phyloP scores from a whole-genome alignment of 2,797 vertebrate species.

The Clarias platycephalus region DNA sequence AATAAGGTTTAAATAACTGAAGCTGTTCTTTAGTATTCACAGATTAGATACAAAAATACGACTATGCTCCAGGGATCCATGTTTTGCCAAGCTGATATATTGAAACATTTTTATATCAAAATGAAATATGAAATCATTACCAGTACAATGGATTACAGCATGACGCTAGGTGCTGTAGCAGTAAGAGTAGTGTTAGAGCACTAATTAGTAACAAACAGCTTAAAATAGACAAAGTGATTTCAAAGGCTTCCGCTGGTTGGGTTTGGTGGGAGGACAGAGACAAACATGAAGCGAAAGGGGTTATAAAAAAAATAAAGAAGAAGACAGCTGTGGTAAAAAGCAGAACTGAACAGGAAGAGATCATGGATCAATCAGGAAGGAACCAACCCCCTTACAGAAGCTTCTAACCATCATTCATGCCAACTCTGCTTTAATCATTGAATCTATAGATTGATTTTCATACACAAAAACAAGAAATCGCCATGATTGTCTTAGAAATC shows the following conservation, averaged over 20 bases:
- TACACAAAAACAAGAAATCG: neutral
- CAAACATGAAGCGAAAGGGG: neutral
- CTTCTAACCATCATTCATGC: constrained; percentile 37
- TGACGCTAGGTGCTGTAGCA: neutral
- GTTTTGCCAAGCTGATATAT: neutral
- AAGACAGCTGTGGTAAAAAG: neutral
- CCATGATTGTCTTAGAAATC: neutral
- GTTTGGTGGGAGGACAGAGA: neutral
- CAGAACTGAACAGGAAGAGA: constrained; percentile 28
- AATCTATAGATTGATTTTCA: constrained; percentile 4
- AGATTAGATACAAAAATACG: neutral
- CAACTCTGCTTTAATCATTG: constrained; percentile 54
- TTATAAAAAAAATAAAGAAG: neutral
- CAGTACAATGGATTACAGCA: constrained; percentile 2
- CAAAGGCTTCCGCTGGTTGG: neutral
- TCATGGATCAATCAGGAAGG: constrained; percentile 39
- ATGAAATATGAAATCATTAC: neutral
- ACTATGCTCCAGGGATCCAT: neutral
- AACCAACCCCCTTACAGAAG: constrained; percentile 37
- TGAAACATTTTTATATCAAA: neutral
- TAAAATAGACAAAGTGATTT: constrained; percentile 50
- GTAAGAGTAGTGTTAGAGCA: neutral
- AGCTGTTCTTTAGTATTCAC: neutral
- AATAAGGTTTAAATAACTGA: neutral
- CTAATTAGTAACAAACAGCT: neutral